Conservation (phyloP, 1,140 invertebrate genomes). For the Catajapyx aquilonaris region DNA sequence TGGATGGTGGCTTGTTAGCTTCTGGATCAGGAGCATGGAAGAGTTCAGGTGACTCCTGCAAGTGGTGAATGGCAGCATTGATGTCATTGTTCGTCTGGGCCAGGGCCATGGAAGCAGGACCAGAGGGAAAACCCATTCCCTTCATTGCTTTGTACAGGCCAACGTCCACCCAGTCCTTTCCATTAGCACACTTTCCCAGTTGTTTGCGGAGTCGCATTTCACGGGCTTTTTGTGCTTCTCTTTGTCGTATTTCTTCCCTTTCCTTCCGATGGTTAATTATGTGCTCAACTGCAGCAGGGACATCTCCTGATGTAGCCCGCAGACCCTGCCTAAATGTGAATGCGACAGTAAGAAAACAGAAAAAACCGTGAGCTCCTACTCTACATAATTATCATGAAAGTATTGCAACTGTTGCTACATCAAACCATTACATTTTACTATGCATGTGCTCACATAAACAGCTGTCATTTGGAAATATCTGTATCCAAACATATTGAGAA, state of each 20-base stretch:
- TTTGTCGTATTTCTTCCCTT: conserved; percentile 25
- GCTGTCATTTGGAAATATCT: neutral
- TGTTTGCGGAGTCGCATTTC: conserved; percentile 23
- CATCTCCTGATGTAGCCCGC: conserved; percentile 32
- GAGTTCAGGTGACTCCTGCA: conserved; percentile 32
- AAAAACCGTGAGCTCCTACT: neutral
- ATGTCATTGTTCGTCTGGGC: conserved; percentile 41
- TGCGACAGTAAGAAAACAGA: conserved; percentile 19
- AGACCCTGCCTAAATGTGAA: conserved; percentile 41
- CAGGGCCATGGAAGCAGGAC: conserved; percentile 31
- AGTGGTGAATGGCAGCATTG: conserved; percentile 34
- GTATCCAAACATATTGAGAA: conserved; percentile 1
- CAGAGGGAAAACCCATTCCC: conserved; percentile 40
- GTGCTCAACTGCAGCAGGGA: conserved; percentile 35
- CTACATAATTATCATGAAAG: neutral
- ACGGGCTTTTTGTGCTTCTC: conserved; percentile 25
- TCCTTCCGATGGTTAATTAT: conserved; percentile 33
- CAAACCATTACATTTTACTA: neutral
- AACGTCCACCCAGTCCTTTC: conserved; percentile 28
- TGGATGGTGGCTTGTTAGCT: too few relatives aligned
- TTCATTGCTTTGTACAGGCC: conserved; percentile 29
- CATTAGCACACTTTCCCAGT: conserved; percentile 23
- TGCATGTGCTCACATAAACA: neutral
- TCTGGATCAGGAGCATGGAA: too few relatives aligned
- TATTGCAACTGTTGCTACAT: neutral